Percentiles rank a stretch among this genome's conserved stretches.
These are phyloP conservation scores for Epirrhoe alternata DNA, from an alignment of 2,888 invertebrate genomes.

Conservation along the genomic window DNA sequence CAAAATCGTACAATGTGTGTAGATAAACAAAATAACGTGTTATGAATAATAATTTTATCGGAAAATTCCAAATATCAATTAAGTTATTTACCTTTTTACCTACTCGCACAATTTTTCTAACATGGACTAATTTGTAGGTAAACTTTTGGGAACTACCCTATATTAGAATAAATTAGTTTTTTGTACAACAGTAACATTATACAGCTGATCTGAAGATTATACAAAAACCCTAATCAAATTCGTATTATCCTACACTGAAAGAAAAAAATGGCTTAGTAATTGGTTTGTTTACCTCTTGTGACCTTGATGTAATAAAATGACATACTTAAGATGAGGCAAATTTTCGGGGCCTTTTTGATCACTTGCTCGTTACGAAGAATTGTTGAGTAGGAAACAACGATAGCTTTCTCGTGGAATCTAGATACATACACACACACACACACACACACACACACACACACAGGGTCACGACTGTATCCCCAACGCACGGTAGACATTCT, in stretches of 20 bases:
- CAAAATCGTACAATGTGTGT: background rate
- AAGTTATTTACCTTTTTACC: too few species aligned
- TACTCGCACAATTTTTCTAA: background rate
- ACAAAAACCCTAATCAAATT: slow-evolving; percentile 48
- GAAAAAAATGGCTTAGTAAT: slow-evolving; percentile 47
- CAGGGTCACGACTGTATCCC: too few species aligned
- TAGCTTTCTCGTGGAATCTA: too few species aligned
- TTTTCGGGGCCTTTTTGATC: background rate
- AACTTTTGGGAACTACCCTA: background rate
- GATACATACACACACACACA: too few species aligned
- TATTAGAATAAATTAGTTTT: background rate
- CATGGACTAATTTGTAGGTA: background rate
- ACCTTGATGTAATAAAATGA: slow-evolving; percentile 38
- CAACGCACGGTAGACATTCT: too few species aligned
- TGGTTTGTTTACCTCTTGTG: slow-evolving; percentile 55
- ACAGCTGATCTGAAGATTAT: slow-evolving; percentile 14
- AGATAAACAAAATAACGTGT: background rate
- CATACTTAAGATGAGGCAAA: slow-evolving; percentile 9
- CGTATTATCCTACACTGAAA: slow-evolving; percentile 40
- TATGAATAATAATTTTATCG: background rate
- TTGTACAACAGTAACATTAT: slow-evolving; percentile 4
- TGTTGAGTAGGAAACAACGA: too few species aligned
- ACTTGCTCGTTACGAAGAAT: too few species aligned
- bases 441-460: too few species aligned
- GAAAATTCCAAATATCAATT: background rate